A percentile compares a stretch with the other conserved stretches of the same genome.
Conservation (phyloP, 2,888 invertebrate genomes). For the Drosophila monieri region DNA sequence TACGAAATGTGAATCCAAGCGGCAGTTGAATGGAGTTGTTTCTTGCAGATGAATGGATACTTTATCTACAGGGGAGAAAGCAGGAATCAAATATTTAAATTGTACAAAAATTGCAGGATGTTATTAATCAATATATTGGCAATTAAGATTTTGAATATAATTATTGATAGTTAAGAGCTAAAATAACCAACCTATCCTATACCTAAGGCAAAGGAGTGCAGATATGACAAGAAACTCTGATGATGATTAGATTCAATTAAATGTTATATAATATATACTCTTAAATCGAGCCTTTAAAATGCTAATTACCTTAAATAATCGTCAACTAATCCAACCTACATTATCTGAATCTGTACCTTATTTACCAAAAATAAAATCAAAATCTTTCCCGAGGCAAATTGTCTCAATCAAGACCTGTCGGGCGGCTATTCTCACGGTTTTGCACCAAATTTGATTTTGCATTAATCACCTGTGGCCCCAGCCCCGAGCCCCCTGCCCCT, state of each 20-base stretch:
- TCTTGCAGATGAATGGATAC: conserved; percentile 10
- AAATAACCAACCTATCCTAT: too few relatives aligned
- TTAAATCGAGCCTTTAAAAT: not conserved
- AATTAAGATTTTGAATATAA: too few relatives aligned
- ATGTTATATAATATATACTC: too few relatives aligned
- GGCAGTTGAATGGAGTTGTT: conserved; percentile 32
- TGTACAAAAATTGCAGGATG: conserved; percentile 6
- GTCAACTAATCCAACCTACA: not conserved
- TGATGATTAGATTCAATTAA: too few relatives aligned
- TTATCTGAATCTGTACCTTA: too few relatives aligned
- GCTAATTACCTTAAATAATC: not conserved
- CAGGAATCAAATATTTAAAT: not conserved
- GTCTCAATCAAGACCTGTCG: conserved; percentile 34
- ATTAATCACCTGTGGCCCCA: conserved; percentile 55
- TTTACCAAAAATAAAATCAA: not conserved
- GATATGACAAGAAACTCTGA: too few relatives aligned
- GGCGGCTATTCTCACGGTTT: conserved; percentile 69
- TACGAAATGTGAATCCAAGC: conserved; percentile 34
- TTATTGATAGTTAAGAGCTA: too few relatives aligned
- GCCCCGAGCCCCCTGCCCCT: not conserved
- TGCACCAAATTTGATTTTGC: conserved; percentile 57
- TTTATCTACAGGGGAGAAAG: not conserved
- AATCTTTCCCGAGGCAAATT: conserved; percentile 18
- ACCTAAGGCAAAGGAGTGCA: too few relatives aligned
- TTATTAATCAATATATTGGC: not conserved